Conservation (phyloP, 2,888 invertebrate genomes). For the Drosophila birchii region DNA sequence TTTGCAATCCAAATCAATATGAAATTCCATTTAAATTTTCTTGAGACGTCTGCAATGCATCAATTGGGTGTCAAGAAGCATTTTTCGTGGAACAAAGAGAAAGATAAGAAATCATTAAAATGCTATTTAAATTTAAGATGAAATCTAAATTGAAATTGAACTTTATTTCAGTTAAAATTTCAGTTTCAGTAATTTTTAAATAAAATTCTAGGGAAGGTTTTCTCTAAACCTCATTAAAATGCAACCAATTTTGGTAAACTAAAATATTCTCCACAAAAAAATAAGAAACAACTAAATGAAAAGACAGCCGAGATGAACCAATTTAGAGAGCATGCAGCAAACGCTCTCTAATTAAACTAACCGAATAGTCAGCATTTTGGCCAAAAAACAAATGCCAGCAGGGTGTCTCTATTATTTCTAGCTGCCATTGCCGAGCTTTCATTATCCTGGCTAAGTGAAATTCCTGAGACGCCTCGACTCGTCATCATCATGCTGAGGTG, state of each 20-base stretch:
- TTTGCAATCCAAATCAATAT: slow-evolving; percentile 14
- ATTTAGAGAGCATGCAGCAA: not conserved
- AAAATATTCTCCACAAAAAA: not conserved
- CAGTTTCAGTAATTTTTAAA: not conserved
- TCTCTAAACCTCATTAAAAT: not conserved
- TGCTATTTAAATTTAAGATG: too few relatives aligned
- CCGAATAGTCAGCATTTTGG: slow-evolving; percentile 17
- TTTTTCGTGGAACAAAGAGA: not conserved
- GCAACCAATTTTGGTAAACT: not conserved
- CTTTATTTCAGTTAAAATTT: not conserved
- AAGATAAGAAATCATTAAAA: not conserved
- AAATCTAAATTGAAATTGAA: too few relatives aligned
- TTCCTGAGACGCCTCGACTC: slow-evolving; percentile 21
- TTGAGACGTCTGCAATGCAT: not conserved
- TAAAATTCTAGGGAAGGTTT: not conserved
- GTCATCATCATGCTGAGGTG: slow-evolving; percentile 19
- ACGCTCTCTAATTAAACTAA: slow-evolving; percentile 28
- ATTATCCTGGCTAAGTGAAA: slow-evolving; percentile 41
- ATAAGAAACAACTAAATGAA: not conserved
- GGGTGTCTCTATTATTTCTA: slow-evolving; percentile 18
- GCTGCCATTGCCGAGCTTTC: slow-evolving; percentile 24
- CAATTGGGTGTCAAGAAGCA: not conserved
- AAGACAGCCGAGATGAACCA: not conserved
- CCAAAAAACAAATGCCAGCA: slow-evolving; percentile 14
- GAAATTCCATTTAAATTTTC: slow-evolving; percentile 8